A percentile compares a stretch with the other conserved stretches of the same genome.
Evolutionary conservation across 1,140 invertebrate genomes (phyloP).

Genomic region (Apocrypta bakeri): DNA sequence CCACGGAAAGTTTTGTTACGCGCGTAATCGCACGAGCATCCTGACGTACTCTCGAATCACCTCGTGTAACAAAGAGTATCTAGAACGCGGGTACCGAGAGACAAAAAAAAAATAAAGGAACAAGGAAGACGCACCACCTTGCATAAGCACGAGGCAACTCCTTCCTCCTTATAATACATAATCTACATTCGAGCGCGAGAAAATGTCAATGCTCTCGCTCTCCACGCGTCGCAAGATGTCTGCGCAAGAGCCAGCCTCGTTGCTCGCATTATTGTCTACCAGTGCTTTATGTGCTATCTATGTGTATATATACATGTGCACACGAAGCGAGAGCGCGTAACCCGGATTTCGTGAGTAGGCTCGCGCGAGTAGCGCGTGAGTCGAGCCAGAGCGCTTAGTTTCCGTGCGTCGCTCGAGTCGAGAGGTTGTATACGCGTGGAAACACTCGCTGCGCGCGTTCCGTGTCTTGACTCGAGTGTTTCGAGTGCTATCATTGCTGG

Average conservation of each 20-base stretch:
- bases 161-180: background rate
- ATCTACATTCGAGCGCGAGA: background rate
- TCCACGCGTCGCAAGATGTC: background rate
- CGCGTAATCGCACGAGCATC: background rate
- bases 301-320: background rate
- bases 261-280: no score
- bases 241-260: no score
- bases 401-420: background rate
- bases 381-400: background rate
- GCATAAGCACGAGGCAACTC: background rate
- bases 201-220: constrained; percentile 34
- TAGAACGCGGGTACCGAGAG: no score
- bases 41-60: background rate
- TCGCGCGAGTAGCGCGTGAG: no score
- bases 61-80: background rate
- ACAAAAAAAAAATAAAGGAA: background rate
- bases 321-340: background rate
- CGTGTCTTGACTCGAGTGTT: no score
- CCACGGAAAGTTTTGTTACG: background rate
- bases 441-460: background rate
- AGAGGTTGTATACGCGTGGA: background rate
- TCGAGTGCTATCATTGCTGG: no score
- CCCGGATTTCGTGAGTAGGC: background rate
- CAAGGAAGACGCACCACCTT: background rate
- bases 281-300: no score